phyloP scores from a whole-genome alignment of 2,113 vertebrate species.

The Ochotona curzoniae region DNA sequence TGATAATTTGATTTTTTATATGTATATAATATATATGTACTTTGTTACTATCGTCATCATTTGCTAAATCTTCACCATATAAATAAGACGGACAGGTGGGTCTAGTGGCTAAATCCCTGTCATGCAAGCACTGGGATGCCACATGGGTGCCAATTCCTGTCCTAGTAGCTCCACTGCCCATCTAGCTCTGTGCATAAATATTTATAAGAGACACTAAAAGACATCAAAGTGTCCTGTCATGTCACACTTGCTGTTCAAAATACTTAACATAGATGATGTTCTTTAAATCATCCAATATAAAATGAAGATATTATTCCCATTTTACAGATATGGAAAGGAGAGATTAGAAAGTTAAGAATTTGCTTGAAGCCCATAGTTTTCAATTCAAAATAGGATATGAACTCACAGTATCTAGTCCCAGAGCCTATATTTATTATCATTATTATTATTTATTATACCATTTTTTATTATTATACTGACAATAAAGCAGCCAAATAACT shows the following conservation, averaged over 20 bases:
- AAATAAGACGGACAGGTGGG: too few relatives aligned
- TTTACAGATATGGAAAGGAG: slow-evolving; percentile 32
- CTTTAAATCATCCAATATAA: background rate
- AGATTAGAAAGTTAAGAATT: slow-evolving; percentile 7
- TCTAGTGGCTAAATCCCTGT: too few relatives aligned
- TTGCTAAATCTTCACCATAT: background rate
- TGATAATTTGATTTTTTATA: background rate
- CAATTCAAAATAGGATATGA: slow-evolving; percentile 23
- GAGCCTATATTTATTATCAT: background rate
- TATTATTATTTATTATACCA: too few relatives aligned
- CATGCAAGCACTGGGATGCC: too few relatives aligned
- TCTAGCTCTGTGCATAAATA: background rate
- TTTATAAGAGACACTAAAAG: background rate
- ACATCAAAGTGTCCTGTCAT: background rate
- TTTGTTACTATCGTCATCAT: background rate
- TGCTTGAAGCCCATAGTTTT: background rate
- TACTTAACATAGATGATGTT: background rate
- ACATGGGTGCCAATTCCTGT: too few relatives aligned
- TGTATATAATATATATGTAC: background rate
- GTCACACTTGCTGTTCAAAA: background rate
- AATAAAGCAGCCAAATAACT: slow-evolving; percentile 34
- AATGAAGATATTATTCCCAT: background rate
- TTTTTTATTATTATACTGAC: background rate
- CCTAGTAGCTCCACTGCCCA: too few relatives aligned
- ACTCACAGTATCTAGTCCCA: background rate